Evolutionary conservation across 2,113 vertebrate species (phyloP).

Genomic region (Cavia porcellus): DNA sequence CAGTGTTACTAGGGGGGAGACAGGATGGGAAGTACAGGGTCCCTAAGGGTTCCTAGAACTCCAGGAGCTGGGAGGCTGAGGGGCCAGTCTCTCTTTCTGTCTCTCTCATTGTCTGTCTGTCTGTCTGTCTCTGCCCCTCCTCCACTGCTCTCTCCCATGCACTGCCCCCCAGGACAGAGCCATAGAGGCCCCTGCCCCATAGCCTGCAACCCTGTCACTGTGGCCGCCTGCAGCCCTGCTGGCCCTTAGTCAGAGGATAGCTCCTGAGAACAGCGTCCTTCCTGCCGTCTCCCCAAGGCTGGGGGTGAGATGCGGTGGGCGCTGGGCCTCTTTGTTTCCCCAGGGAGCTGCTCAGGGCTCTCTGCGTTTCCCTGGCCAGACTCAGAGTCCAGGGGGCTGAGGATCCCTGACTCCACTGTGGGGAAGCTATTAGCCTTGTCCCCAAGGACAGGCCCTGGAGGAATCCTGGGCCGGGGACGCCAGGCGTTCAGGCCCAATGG

Average conservation of each 20-base stretch:
- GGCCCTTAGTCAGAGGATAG: conserved; percentile 75
- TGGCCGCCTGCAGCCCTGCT: not conserved
- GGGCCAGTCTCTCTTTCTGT: not conserved
- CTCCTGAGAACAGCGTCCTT: not conserved
- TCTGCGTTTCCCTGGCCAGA: not conserved
- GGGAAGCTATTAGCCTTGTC: not conserved
- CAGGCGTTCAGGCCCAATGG: not conserved
- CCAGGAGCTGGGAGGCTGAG: not conserved
- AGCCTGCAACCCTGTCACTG: conserved; percentile 44
- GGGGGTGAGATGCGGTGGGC: not conserved
- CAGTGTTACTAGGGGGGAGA: not conserved
- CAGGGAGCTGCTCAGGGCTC: not conserved
- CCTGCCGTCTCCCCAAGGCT: not conserved
- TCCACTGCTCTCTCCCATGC: not conserved
- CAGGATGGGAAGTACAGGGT: not conserved
- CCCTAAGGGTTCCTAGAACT: not conserved
- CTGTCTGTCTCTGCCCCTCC: not conserved
- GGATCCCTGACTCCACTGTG: too few species aligned
- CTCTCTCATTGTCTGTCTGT: not conserved
- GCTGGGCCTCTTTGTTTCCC: not conserved
- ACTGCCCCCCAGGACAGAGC: not conserved
- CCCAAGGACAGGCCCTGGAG: not conserved
- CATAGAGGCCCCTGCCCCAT: not conserved
- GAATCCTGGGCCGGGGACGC: not conserved
- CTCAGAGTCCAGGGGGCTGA: not conserved